phyloP scores from a whole-genome alignment of 2,888 invertebrate genomes.

The Rhagophthalmus giganteus region DNA sequence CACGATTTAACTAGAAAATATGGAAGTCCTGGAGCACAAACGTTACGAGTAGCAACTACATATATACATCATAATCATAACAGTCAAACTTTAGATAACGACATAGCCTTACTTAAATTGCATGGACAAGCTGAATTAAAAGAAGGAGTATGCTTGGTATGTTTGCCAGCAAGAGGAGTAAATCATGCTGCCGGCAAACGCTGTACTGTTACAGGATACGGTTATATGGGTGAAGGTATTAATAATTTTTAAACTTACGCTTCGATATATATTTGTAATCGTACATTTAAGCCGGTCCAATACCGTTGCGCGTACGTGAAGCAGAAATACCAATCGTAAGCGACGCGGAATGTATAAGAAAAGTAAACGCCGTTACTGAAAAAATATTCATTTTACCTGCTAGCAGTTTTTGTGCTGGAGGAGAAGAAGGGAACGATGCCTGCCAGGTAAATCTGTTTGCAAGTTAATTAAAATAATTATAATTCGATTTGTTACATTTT shows the following conservation, averaged over 20 bases:
- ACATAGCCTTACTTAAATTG: constrained; percentile 87
- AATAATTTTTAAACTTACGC: background rate
- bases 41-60: constrained; percentile 86
- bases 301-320: constrained; percentile 84
- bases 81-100: constrained; percentile 91
- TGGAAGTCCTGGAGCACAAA: constrained; percentile 90
- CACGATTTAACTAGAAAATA: constrained; percentile 89
- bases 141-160: constrained; percentile 84
- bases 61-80: constrained; percentile 96
- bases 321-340: constrained; percentile 91
- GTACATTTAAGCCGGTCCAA: constrained; percentile 74
- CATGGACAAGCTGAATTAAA: constrained; percentile 86
- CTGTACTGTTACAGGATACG: constrained; percentile 92
- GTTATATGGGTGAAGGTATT: constrained; percentile 91
- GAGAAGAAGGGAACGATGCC: constrained; percentile 89
- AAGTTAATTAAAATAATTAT: too few species aligned
- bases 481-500: too few species aligned
- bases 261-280: background rate
- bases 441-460: constrained; percentile 69
- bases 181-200: constrained; percentile 87
- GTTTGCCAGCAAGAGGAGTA: constrained; percentile 85
- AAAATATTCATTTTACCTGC: constrained; percentile 92
- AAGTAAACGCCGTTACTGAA: constrained; percentile 92
- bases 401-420: constrained; percentile 92
- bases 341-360: constrained; percentile 88